phyloP scores from a whole-genome alignment of 2,797 vertebrate genomes.

The Loris lydekkerianus region DNA sequence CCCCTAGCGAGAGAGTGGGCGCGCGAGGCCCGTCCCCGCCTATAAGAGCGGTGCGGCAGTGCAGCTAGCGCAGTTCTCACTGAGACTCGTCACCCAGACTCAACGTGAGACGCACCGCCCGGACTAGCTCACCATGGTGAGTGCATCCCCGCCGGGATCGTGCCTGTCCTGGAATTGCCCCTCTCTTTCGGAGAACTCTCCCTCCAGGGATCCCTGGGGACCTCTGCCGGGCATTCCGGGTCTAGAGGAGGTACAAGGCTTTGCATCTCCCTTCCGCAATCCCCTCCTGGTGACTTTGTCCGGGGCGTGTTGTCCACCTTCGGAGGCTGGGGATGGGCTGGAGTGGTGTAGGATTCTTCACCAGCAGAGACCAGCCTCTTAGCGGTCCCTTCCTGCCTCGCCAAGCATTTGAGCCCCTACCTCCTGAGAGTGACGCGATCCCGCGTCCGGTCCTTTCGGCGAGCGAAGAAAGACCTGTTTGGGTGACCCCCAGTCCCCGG shows the following conservation, averaged over 20 bases:
- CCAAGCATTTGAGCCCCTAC: constrained; percentile 17
- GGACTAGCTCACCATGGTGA: constrained; percentile 80
- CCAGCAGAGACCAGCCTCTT: neutral
- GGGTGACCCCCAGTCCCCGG: constrained; percentile 15
- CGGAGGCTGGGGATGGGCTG: neutral
- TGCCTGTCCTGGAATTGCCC: neutral
- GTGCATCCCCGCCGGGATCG: constrained; percentile 56
- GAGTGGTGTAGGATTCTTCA: neutral
- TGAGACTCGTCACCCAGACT: constrained; percentile 86
- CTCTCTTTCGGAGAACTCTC: neutral
- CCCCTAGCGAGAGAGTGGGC: constrained; percentile 26
- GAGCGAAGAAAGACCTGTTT: neutral
- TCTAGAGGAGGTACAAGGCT: constrained; percentile 27
- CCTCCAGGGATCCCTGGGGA: neutral
- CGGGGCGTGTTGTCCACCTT: constrained; percentile 19
- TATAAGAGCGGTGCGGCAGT: constrained; percentile 82
- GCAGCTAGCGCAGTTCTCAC: constrained; percentile 85
- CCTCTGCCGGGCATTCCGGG: neutral
- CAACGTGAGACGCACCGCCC: constrained; percentile 83
- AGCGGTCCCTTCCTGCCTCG: neutral
- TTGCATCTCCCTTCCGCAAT: neutral
- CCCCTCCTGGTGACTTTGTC: constrained; percentile 54
- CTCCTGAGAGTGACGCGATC: constrained; percentile 51
- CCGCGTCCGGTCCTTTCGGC: neutral
- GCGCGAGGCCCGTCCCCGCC: constrained; percentile 5